Conservation (phyloP, 2,888 invertebrate species). For the Dryobota labecula region DNA sequence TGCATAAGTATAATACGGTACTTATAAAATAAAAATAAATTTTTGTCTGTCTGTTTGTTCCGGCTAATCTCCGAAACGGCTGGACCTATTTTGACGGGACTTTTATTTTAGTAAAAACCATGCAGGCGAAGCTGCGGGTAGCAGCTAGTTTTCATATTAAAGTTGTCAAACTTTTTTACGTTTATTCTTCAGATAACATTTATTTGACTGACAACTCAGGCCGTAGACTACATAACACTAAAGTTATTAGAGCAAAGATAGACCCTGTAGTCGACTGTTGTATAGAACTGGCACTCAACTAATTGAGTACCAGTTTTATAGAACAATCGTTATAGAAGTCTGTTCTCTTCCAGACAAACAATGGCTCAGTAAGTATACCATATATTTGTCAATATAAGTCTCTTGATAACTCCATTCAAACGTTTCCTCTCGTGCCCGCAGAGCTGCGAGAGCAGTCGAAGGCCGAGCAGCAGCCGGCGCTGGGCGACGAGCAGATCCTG, state of each 20-base stretch:
- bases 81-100: no score
- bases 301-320: constrained; percentile 11
- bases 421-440: constrained; percentile 55
- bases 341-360: constrained; percentile 30
- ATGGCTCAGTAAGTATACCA: constrained; percentile 23
- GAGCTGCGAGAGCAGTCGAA: constrained; percentile 86
- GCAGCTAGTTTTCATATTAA: not conserved
- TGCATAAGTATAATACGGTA: no score
- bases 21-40: no score
- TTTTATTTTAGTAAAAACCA: no score
- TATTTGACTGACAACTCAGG: not conserved
- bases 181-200: not conserved
- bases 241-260: not conserved
- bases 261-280: constrained; percentile 19
- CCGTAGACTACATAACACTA: not conserved
- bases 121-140: no score
- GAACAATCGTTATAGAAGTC: constrained; percentile 27
- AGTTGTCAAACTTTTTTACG: not conserved
- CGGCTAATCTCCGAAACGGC: no score
- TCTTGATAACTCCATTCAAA: constrained; percentile 20
- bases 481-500: constrained; percentile 83
- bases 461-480: constrained; percentile 82
- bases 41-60: no score
- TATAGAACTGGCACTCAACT: constrained; percentile 25
- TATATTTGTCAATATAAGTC: constrained; percentile 7